Conservation (phyloP, 2,797 vertebrate species). For the Morelia viridis region DNA sequence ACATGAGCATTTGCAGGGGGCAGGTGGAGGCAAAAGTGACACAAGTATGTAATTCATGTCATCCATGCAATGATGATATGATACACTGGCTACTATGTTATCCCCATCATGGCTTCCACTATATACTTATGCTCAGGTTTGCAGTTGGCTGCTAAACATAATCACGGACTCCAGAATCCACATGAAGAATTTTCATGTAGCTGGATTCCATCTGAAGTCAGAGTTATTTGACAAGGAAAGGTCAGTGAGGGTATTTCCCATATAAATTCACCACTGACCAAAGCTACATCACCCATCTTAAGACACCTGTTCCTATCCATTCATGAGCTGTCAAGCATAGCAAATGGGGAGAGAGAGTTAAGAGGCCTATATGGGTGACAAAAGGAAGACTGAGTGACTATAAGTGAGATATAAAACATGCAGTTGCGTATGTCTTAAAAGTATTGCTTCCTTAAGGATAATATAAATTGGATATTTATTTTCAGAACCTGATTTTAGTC, state of each 20-base stretch:
- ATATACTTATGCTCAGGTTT: neutral
- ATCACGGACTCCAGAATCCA: neutral
- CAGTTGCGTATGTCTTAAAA: neutral
- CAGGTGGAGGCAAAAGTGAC: too few species aligned
- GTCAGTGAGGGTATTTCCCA: neutral
- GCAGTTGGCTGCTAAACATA: neutral
- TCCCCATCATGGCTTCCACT: neutral
- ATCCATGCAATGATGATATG: too few species aligned
- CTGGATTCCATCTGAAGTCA: neutral
- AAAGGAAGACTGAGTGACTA: neutral
- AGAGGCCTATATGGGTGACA: neutral
- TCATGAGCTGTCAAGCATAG: neutral
- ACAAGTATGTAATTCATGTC: too few species aligned
- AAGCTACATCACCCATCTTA: neutral
- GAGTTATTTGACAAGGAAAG: neutral
- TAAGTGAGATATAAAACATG: neutral
- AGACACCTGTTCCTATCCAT: neutral
- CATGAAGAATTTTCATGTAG: neutral
- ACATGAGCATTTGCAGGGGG: too few species aligned
- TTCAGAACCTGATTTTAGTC: neutral
- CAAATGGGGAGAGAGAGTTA: neutral
- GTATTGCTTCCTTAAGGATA: neutral
- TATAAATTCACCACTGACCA: neutral
- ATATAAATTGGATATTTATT: neutral
- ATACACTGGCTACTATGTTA: neutral